Conservation (phyloP, 2,797 vertebrate genomes). For the Columba guinea region DNA sequence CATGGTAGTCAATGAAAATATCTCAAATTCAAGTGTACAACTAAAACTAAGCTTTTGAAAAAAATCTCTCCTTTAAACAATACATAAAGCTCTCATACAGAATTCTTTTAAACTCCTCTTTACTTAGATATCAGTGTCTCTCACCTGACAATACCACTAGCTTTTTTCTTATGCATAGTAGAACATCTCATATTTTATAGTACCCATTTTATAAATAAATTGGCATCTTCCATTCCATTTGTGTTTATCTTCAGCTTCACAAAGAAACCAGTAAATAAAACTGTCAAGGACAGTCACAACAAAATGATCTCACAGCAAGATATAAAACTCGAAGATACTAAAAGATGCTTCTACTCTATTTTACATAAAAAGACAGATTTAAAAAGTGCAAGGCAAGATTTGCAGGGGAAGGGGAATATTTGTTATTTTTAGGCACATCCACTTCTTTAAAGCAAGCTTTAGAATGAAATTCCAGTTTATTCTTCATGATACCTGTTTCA, state of each 20-base stretch:
- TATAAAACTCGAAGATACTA: slow-evolving; percentile 83
- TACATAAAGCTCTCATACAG: slow-evolving; percentile 76
- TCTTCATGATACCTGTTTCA: slow-evolving; percentile 80
- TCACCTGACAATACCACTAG: slow-evolving; percentile 66
- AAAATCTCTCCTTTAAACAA: slow-evolving; percentile 74
- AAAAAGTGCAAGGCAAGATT: slow-evolving; percentile 86
- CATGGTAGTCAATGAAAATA: slow-evolving; percentile 74
- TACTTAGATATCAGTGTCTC: slow-evolving; percentile 52
- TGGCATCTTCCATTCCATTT: slow-evolving; percentile 71
- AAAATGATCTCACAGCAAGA: slow-evolving; percentile 82
- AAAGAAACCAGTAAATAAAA: slow-evolving; percentile 87
- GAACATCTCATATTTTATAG: slow-evolving; percentile 75
- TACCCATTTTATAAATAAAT: slow-evolving; percentile 85
- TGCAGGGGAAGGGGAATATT: slow-evolving; percentile 70
- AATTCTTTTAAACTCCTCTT: slow-evolving; percentile 67
- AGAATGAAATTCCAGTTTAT: slow-evolving; percentile 79
- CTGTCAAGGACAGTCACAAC: slow-evolving; percentile 79
- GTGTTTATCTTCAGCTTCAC: slow-evolving; percentile 81
- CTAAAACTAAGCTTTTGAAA: slow-evolving; percentile 74
- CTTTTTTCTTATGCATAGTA: slow-evolving; percentile 75
- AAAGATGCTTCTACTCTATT: slow-evolving; percentile 79
- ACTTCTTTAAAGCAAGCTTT: slow-evolving; percentile 82
- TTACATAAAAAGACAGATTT: slow-evolving; percentile 90
- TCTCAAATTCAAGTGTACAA: slow-evolving; percentile 78
- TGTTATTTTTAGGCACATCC: slow-evolving; percentile 81